Evolutionary conservation across 2,888 invertebrate genomes (phyloP), one percentile per base, ranked within the genome.

Genomic region (Cryptosula pallasiana): DNA sequence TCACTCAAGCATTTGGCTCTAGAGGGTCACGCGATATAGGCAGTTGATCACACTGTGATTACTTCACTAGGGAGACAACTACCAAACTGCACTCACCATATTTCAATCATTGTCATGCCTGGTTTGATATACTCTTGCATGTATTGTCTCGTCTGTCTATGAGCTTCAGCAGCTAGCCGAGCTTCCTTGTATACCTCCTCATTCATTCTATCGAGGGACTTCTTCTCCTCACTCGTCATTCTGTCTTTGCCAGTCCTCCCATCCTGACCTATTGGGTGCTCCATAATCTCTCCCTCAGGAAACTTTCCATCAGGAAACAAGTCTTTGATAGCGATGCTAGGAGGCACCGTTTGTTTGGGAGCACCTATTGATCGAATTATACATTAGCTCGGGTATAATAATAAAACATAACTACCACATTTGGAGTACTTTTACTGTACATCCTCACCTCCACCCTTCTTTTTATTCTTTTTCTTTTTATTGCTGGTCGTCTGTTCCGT

Each of bases 101-200:
- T 98, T 85, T 98, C 90, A 79, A 97, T 95, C 97, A 99, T 98
- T 0, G 92, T 93, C 95, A 98, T 96, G 72, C 98, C 99, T 0
- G 99, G 96, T 85, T 96, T 95, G 58, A 99, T 93, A 90, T 91
- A 95, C 72, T 91, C 90, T 82, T 92, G 92, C 84, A 99, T 96
- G 81, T 95, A 90, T 82, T 93, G 89, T 71, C 96, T 88, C 20
- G 95, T 96, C 90, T 95, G 95, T 86, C 99, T 90, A 85, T 99
- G 99, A 63, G 95, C 97, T 84, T 99, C 99, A 13, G 99, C 98
- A 27, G 98, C 98, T 78, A 93, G 91, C 74, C 99, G 89, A 72
- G 97, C 91, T 85, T 97, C 95, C 80, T 93, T 92, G 82, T 97
- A 98, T 80, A 94, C 91, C 79, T 97, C 95, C 78, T 91, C 91